Conservation (phyloP, 2,113 vertebrate species). For the Nansenia antarctica region DNA sequence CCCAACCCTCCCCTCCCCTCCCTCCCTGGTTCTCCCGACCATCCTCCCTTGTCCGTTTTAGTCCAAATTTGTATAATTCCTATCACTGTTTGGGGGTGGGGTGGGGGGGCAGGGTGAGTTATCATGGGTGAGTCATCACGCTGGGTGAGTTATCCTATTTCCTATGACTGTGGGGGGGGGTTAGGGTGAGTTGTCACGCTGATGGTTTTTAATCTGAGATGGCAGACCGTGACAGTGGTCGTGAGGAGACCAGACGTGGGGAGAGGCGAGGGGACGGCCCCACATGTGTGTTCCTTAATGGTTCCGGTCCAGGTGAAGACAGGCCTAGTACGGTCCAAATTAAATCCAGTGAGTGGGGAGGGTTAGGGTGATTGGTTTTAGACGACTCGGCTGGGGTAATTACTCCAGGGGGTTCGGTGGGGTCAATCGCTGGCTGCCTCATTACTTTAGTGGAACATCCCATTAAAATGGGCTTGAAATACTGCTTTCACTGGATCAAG, state of each 20-base stretch:
- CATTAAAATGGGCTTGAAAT: conserved; percentile 24
- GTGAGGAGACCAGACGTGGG: neutral
- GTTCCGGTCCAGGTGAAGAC: neutral
- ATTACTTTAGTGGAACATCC: conserved; percentile 41
- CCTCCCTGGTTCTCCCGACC: no score
- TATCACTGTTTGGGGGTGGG: no score
- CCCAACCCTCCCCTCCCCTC: no score
- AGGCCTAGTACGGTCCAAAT: no score
- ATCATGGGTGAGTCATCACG: neutral
- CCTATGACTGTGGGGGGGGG: neutral
- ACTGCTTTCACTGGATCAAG: neutral
- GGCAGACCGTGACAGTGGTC: conserved; percentile 56
- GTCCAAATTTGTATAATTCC: no score
- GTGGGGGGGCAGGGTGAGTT: no score
- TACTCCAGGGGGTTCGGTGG: conserved; percentile 30
- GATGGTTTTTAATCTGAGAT: conserved; percentile 39
- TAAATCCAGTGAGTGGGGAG: neutral
- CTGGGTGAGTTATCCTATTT: neutral
- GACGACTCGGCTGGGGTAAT: conserved; percentile 32
- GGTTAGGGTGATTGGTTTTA: neutral
- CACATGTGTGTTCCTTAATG: neutral
- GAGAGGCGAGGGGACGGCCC: neutral
- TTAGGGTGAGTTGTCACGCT: conserved; percentile 45
- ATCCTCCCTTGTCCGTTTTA: no score
- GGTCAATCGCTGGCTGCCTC: conserved; percentile 38